Percentiles rank a stretch among this genome's conserved stretches.
phyloP scores from a whole-genome alignment of 2,797 vertebrate genomes.

The Scomberomorus guttatus region DNA sequence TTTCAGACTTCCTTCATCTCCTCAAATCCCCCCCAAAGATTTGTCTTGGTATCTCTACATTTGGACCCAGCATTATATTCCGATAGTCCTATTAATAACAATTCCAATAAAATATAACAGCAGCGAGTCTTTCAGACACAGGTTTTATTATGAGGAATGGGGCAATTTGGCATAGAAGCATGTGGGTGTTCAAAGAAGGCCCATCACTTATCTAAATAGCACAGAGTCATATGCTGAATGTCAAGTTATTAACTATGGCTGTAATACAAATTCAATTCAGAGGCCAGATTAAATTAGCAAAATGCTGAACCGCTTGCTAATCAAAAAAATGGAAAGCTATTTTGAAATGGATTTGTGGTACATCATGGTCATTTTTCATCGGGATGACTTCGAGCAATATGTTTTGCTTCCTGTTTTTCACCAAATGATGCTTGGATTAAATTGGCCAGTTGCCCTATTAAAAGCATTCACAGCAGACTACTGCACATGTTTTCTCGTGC shows the following conservation, averaged over 20 bases:
- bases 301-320: slow-evolving; percentile 71
- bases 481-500: not conserved
- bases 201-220: slow-evolving; percentile 83
- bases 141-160: slow-evolving; percentile 84
- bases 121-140: slow-evolving; percentile 52
- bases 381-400: not conserved
- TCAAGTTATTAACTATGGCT: slow-evolving; percentile 81
- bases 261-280: slow-evolving; percentile 76
- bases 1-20: slow-evolving; percentile 47
- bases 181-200: slow-evolving; percentile 71
- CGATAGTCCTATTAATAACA: slow-evolving; percentile 81
- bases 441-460: not conserved
- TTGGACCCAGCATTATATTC: slow-evolving; percentile 39
- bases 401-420: slow-evolving; percentile 41
- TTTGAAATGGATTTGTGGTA: slow-evolving; percentile 59
- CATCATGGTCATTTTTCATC: slow-evolving; percentile 50
- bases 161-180: slow-evolving; percentile 72
- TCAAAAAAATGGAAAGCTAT: slow-evolving; percentile 63
- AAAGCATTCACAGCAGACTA: not conserved
- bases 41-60: slow-evolving; percentile 27
- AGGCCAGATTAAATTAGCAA: slow-evolving; percentile 75
- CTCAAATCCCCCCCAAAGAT: slow-evolving; percentile 48
- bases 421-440: slow-evolving; percentile 6
- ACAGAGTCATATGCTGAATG: slow-evolving; percentile 71
- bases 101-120: slow-evolving; percentile 73